phyloP scores from a whole-genome alignment of 2,797 vertebrate genomes.

The Rhabdomys pumilio region DNA sequence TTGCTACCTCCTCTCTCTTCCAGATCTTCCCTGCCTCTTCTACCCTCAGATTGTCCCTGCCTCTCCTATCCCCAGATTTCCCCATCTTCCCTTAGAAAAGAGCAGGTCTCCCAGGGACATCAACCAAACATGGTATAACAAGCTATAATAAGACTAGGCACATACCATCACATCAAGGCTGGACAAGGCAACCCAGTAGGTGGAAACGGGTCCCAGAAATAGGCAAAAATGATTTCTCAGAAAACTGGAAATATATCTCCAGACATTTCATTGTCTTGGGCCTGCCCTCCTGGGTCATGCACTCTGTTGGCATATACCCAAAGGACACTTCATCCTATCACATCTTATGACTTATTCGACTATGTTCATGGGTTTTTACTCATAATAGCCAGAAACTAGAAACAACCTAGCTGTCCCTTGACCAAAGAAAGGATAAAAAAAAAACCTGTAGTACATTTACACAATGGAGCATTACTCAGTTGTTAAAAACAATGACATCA shows the following conservation, averaged over 20 bases:
- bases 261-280: not conserved
- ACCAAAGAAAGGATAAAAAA: not conserved
- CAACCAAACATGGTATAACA: not conserved
- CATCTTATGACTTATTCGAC: not conserved
- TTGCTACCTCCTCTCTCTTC: not conserved
- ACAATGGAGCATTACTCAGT: not conserved
- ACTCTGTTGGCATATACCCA: not conserved
- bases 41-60: too few relatives aligned
- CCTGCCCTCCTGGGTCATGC: not conserved
- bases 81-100: not conserved
- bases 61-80: not conserved
- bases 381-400: not conserved
- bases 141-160: not conserved
- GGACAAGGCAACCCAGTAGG: not conserved
- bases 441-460: not conserved
- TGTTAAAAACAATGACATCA: not conserved
- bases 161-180: not conserved
- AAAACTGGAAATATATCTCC: not conserved
- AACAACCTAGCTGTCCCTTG: not conserved
- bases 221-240: not conserved
- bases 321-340: not conserved
- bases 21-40: not conserved
- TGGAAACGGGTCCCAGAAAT: not conserved
- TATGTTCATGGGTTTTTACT: not conserved
- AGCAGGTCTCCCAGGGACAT: not conserved